Evolutionary conservation across 2,888 invertebrate species (phyloP).

Genomic region (Terebella lapidaria): DNA sequence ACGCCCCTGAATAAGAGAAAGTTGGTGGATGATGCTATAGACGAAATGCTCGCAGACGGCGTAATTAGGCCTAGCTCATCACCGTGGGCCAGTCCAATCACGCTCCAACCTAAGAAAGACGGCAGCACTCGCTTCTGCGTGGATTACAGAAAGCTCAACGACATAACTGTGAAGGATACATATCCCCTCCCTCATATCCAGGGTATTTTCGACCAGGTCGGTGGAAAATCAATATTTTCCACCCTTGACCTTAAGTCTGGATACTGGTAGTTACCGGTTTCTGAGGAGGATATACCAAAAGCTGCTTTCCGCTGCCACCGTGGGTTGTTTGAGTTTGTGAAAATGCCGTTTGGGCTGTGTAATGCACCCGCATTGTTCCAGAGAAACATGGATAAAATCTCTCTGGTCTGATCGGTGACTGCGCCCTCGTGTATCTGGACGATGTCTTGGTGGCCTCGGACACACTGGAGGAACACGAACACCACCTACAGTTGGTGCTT

Average conservation of each 20-base stretch:
- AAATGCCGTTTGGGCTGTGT: constrained; percentile 10
- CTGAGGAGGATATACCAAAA: constrained; percentile 1
- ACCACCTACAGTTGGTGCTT: neutral
- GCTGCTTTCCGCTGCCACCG: constrained; percentile 12
- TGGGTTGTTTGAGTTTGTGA: constrained; percentile 9
- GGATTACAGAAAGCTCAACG: constrained; percentile 11
- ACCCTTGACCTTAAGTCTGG: constrained; percentile 8
- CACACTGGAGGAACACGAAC: neutral
- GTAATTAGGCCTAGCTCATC: constrained; percentile 6
- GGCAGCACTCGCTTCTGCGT: constrained; percentile 14
- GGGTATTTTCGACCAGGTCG: constrained; percentile 10
- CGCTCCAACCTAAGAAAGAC: constrained; percentile 12
- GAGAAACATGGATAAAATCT: constrained; percentile 7
- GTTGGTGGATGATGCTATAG: constrained; percentile 5
- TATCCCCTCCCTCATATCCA: constrained; percentile 11
- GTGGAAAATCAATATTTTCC: neutral
- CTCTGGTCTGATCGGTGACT: neutral
- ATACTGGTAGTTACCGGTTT: constrained; percentile 8
- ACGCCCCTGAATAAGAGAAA: constrained; percentile 7
- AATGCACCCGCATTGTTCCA: constrained; percentile 11
- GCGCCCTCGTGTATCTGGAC: constrained; percentile 4
- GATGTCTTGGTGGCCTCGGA: constrained; percentile 2
- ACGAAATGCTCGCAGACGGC: constrained; percentile 8
- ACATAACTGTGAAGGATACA: constrained; percentile 3
- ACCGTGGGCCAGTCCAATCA: constrained; percentile 9